phyloP scores from a whole-genome alignment of 2,797 vertebrate species.

The Eidolon dupreanum region DNA sequence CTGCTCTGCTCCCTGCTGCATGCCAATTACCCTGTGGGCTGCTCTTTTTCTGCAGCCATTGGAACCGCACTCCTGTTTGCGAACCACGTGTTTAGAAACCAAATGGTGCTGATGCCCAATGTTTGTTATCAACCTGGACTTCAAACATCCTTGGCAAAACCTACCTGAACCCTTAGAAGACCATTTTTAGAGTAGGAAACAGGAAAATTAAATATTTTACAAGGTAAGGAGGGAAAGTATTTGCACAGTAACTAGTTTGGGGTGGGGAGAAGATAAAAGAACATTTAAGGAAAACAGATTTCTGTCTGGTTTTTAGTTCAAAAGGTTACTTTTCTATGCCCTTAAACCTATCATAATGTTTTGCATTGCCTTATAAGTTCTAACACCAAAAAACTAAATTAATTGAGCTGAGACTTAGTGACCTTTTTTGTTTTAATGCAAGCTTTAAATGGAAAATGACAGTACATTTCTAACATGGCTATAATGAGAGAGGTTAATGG shows the following conservation, averaged over 20 bases:
- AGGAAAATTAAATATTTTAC: background rate
- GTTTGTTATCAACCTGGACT: background rate
- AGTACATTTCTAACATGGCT: background rate
- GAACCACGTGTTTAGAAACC: background rate
- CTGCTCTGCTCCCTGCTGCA: accelerated
- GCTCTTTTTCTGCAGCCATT: background rate
- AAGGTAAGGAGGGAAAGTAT: background rate
- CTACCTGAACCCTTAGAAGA: background rate
- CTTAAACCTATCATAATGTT: background rate
- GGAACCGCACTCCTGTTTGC: background rate
- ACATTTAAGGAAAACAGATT: background rate
- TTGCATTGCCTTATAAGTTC: background rate
- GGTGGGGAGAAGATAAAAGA: background rate
- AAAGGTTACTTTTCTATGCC: background rate
- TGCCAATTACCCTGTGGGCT: background rate
- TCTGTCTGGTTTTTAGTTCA: background rate
- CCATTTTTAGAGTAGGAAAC: background rate
- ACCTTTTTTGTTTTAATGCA: background rate
- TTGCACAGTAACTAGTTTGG: background rate
- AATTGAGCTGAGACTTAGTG: background rate
- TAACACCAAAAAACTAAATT: background rate
- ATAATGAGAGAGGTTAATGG: background rate
- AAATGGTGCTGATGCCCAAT: background rate
- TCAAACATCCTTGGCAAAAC: background rate
- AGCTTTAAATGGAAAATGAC: background rate